Percentiles rank a stretch among this genome's conserved stretches.
These are phyloP conservation scores for Pollenia griseotomentosa DNA, from an alignment of 2,888 invertebrate genomes.

Conservation along the genomic window DNA sequence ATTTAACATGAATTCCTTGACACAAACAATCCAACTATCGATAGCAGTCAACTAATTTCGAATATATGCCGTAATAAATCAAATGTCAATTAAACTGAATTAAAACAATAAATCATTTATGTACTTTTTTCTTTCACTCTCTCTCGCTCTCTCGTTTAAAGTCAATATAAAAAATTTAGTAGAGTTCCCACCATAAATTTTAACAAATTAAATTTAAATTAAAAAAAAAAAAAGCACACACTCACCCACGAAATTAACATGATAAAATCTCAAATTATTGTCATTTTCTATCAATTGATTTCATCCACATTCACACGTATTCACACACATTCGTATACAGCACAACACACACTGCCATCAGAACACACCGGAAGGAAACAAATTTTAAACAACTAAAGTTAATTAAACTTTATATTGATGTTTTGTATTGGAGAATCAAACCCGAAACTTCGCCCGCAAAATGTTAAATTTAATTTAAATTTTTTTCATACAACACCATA, in stretches of 20 bases:
- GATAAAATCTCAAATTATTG: conserved; percentile 34
- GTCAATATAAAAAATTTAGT: conserved; percentile 36
- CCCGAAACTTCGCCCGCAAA: conserved; percentile 23
- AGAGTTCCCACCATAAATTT: conserved; percentile 52
- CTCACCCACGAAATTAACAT: not conserved
- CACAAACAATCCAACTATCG: not conserved
- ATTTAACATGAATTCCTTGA: not conserved
- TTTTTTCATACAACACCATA: not conserved
- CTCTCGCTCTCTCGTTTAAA: not conserved
- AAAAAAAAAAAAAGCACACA: conserved; percentile 11
- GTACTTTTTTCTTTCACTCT: not conserved
- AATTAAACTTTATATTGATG: conserved; percentile 67
- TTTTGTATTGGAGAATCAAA: conserved; percentile 56
- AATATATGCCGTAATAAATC: conserved; percentile 31
- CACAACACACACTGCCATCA: not conserved
- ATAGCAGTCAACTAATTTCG: conserved; percentile 24
- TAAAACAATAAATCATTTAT: conserved; percentile 25
- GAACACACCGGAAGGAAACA: conserved; percentile 59
- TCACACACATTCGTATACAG: not conserved
- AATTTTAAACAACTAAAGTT: conserved; percentile 68
- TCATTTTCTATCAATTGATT: not conserved
- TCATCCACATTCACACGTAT: not conserved
- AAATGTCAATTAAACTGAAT: conserved; percentile 37
- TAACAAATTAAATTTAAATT: conserved; percentile 33
- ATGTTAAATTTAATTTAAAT: conserved; percentile 7